These are phyloP conservation scores for Habrosyne pyritoides DNA, from an alignment of 2,888 invertebrate genomes.

Conservation along the genomic window DNA sequence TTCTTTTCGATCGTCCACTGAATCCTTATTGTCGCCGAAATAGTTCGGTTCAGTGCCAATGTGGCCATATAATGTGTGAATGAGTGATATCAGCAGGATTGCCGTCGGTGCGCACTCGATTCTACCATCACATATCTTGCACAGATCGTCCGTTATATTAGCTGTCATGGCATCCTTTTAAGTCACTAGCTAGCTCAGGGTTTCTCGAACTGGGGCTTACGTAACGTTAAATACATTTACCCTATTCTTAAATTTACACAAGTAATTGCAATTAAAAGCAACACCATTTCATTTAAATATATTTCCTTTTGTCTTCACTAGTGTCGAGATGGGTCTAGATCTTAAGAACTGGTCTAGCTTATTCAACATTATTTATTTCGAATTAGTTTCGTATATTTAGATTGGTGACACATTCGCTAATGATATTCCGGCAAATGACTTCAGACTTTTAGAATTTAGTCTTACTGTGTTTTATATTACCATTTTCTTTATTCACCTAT, in stretches of 20 bases:
- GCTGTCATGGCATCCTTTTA: constrained; percentile 71
- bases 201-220: no score
- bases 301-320: no score
- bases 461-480: neutral
- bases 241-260: no score
- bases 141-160: constrained; percentile 71
- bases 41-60: constrained; percentile 69
- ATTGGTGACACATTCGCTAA: neutral
- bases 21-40: constrained; percentile 47
- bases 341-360: no score
- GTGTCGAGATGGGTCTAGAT: no score
- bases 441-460: neutral
- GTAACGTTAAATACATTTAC: no score
- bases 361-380: neutral
- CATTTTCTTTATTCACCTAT: neutral
- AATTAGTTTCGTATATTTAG: neutral
- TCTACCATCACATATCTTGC: constrained; percentile 74
- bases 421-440: neutral
- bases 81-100: constrained; percentile 69
- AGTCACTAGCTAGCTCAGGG: no score
- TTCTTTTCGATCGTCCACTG: neutral
- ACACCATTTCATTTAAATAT: no score
- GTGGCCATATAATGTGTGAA: constrained; percentile 72
- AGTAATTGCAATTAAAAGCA: no score
- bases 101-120: constrained; percentile 78